phyloP scores from a whole-genome alignment of 1,140 invertebrate genomes.

The Brachystomella parvula region DNA sequence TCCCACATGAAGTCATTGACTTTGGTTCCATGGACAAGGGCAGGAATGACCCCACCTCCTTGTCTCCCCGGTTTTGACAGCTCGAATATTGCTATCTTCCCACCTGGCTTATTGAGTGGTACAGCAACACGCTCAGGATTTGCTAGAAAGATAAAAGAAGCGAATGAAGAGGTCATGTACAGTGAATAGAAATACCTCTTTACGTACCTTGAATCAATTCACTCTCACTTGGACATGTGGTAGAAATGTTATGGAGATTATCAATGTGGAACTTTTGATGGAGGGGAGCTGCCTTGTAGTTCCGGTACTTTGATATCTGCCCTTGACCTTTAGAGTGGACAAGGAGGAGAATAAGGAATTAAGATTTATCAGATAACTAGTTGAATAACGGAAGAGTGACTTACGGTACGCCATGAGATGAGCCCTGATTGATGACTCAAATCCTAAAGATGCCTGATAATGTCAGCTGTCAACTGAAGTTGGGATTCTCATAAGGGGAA shows the following conservation, averaged over 20 bases:
- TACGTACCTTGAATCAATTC: slow-evolving; percentile 74
- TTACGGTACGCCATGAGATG: no score
- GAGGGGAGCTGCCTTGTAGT: slow-evolving; percentile 77
- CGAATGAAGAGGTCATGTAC: background rate
- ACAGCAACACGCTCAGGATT: slow-evolving; percentile 78
- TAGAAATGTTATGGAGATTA: slow-evolving; percentile 80
- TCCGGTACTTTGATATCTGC: slow-evolving; percentile 84
- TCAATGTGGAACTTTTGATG: slow-evolving; percentile 89
- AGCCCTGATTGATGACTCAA: no score
- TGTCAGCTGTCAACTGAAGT: no score
- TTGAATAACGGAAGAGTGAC: no score
- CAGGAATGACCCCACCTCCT: slow-evolving; percentile 69
- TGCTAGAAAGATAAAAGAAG: slow-evolving; percentile 48
- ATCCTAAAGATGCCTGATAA: no score
- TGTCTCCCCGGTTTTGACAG: slow-evolving; percentile 66
- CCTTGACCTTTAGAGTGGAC: no score
- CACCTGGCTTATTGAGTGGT: slow-evolving; percentile 76
- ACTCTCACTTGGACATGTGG: slow-evolving; percentile 85
- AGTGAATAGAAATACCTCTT: background rate
- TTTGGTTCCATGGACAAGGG: slow-evolving; percentile 76
- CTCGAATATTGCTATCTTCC: slow-evolving; percentile 79
- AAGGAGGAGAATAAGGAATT: no score
- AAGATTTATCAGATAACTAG: no score
- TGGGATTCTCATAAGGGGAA: no score
- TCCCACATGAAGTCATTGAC: slow-evolving; percentile 91